Percentiles rank a stretch among this genome's conserved stretches.
Conservation (phyloP, 23 tunicate species). For the Phallusia fumigata region DNA sequence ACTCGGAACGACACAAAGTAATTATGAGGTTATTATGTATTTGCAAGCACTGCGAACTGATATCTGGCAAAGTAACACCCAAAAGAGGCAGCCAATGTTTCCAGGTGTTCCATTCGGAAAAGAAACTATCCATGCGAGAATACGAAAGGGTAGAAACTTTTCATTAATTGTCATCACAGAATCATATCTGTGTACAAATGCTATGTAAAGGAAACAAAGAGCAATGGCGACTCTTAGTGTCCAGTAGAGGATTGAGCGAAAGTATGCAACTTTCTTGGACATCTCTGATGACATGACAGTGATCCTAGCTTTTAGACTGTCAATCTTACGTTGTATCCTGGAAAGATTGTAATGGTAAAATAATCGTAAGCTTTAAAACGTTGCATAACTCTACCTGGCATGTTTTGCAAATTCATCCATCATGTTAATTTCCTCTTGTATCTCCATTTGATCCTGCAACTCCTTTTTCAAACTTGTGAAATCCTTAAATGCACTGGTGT, state of each 20-base stretch:
- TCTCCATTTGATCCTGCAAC: slow-evolving; percentile 20
- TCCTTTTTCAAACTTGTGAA: slow-evolving; percentile 5
- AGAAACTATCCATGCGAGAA: slow-evolving; percentile 28
- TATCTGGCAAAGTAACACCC: slow-evolving; percentile 42
- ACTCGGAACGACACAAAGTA: too few species aligned
- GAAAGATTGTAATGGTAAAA: neutral
- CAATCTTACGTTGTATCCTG: slow-evolving; percentile 59
- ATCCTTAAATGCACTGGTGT: neutral
- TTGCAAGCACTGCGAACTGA: neutral
- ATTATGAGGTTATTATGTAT: neutral
- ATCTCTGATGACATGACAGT: neutral
- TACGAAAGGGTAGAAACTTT: slow-evolving; percentile 12
- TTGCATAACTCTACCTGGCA: slow-evolving; percentile 29
- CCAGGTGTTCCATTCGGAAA: slow-evolving; percentile 50
- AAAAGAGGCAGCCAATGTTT: slow-evolving; percentile 51
- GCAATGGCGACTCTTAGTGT: slow-evolving; percentile 1
- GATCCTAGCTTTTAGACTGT: slow-evolving; percentile 28
- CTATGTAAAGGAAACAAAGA: slow-evolving; percentile 15
- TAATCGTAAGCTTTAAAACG: neutral
- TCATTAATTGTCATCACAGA: slow-evolving; percentile 45
- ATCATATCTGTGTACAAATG: slow-evolving; percentile 32
- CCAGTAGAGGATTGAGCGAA: slow-evolving; percentile 20
- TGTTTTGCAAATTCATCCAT: slow-evolving; percentile 84
- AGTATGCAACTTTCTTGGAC: neutral
- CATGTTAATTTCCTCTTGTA: slow-evolving; percentile 38